phyloP scores from a whole-genome alignment of 2,888 invertebrate genomes.

The Parapristionchus giblindavisi region DNA sequence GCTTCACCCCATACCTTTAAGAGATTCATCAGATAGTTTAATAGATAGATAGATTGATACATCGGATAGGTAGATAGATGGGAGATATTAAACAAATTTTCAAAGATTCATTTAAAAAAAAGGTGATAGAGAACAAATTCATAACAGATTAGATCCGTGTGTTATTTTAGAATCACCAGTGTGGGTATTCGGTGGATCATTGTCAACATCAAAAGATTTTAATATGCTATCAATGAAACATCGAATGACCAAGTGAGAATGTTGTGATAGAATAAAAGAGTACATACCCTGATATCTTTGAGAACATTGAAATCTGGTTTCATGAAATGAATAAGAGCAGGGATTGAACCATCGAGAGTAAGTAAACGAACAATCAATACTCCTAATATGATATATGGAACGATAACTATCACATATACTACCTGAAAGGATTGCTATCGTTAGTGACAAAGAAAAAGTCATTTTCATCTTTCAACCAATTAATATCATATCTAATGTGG shows the following conservation, averaged over 20 bases:
- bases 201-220: too few species aligned
- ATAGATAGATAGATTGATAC: not conserved
- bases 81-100: not conserved
- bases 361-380: slow-evolving; percentile 82
- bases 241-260: not conserved
- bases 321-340: slow-evolving; percentile 83
- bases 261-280: not conserved
- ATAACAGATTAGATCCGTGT: too few species aligned
- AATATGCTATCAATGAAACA: too few species aligned
- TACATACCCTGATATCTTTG: slow-evolving; percentile 77
- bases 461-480: too few species aligned
- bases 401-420: slow-evolving; percentile 73
- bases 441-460: too few species aligned
- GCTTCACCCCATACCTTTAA: slow-evolving; percentile 83
- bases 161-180: too few species aligned
- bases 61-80: not conserved
- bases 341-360: slow-evolving; percentile 81
- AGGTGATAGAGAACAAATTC: too few species aligned
- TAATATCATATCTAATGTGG: not conserved
- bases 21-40: not conserved
- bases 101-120: not conserved
- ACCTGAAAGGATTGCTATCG: slow-evolving; percentile 64
- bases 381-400: slow-evolving; percentile 73
- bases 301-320: slow-evolving; percentile 74
- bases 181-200: too few species aligned